A percentile compares a stretch with the other conserved stretches of the same genome.
Evolutionary conservation across 1,140 invertebrate species (phyloP).

Genomic region (Drosophila takahashii): DNA sequence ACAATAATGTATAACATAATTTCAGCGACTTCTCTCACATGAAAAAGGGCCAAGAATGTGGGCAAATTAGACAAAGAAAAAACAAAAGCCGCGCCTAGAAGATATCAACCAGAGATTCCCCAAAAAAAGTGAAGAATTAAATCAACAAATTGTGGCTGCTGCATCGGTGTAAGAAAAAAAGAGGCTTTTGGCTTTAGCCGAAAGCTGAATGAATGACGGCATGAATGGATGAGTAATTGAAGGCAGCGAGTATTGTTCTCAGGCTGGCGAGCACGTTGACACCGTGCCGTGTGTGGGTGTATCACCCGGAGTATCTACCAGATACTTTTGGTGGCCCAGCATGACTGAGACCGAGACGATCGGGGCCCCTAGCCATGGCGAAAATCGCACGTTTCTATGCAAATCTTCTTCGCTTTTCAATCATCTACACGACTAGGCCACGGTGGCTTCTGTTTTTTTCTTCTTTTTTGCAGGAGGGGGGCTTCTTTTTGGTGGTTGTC

Average conservation of each 20-base stretch:
- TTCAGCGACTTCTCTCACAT: conserved; percentile 8
- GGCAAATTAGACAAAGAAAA: conserved; percentile 46
- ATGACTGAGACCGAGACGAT: conserved; percentile 39
- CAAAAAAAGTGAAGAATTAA: conserved; percentile 52
- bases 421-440: conserved; percentile 63
- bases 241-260: conserved; percentile 62
- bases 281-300: conserved; percentile 59
- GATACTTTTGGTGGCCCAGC: conserved; percentile 51
- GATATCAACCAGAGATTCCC: conserved; percentile 12
- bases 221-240: conserved; percentile 74
- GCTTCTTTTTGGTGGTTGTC: conserved; percentile 29
- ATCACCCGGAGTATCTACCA: conserved; percentile 59
- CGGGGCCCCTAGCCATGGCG: conserved; percentile 51
- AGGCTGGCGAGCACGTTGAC: conserved; percentile 74
- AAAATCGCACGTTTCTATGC: conserved; percentile 83
- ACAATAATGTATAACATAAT: conserved; percentile 19
- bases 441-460: conserved; percentile 60
- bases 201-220: conserved; percentile 56
- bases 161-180: conserved; percentile 13
- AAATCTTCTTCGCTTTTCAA: conserved; percentile 79
- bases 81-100: conserved; percentile 24
- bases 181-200: conserved; percentile 8
- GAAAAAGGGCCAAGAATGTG: conserved; percentile 34
- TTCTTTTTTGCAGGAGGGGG: conserved; percentile 20
- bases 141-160: conserved; percentile 62